Evolutionary conservation across 2,113 vertebrate species (phyloP).

Genomic region (Tupaia tana): DNA sequence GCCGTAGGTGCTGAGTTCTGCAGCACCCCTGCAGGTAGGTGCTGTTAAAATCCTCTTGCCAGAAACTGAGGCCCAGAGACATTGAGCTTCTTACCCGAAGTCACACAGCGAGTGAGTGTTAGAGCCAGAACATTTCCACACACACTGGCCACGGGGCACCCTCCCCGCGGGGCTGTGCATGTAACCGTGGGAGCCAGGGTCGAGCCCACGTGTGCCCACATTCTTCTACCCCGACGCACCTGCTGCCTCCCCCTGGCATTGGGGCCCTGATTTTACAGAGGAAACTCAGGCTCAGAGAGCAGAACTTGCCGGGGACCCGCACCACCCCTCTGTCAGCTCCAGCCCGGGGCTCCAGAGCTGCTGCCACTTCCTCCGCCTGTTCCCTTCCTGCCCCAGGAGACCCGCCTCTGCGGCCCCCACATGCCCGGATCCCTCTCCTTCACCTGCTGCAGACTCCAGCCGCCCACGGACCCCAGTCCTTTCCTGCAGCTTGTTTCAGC

Average conservation of each 20-base stretch:
- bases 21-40: no score
- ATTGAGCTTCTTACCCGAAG: background rate
- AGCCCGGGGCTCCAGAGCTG: background rate
- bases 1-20: no score
- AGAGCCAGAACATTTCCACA: background rate
- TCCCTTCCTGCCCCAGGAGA: background rate
- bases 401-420: no score
- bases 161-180: background rate
- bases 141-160: fast-evolving
- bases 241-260: background rate
- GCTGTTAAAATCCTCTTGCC: no score
- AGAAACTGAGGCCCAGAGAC: no score
- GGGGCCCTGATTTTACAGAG: background rate
- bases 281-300: background rate
- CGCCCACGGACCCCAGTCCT: background rate
- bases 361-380: background rate
- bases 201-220: background rate
- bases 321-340: background rate
- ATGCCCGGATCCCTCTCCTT: background rate
- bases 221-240: background rate
- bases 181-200: fast-evolving
- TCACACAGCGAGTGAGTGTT: fast-evolving
- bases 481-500: background rate
- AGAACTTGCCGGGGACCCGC: background rate
- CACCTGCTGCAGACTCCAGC: background rate